These are phyloP conservation scores for Celastrina argiolus DNA, from an alignment of 2,888 invertebrate genomes.

Conservation along the genomic window DNA sequence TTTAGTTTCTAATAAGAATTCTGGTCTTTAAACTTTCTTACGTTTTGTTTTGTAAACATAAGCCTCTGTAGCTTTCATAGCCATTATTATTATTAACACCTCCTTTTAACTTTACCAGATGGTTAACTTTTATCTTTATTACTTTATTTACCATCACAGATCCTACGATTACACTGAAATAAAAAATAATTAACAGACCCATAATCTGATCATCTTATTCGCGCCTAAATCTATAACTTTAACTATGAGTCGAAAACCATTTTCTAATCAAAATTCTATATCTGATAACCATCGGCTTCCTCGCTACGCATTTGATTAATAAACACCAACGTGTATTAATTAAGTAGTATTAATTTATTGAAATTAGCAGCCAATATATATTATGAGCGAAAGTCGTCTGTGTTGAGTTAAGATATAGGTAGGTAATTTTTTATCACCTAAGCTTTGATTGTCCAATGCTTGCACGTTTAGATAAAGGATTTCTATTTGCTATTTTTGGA, in stretches of 20 bases:
- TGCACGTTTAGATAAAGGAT: neutral
- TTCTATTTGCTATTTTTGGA: neutral
- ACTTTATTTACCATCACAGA: neutral
- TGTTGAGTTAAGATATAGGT: neutral
- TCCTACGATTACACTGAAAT: neutral
- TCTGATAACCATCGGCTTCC: slow-evolving; percentile 9
- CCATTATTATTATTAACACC: neutral
- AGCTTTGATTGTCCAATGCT: neutral
- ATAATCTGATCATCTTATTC: neutral
- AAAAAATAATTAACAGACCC: neutral
- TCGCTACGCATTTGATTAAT: slow-evolving; percentile 10
- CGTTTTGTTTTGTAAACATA: neutral
- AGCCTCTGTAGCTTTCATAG: neutral
- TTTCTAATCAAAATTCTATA: slow-evolving; percentile 4
- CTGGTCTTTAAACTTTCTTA: neutral
- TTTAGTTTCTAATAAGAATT: neutral
- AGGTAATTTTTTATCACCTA: neutral
- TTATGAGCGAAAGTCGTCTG: neutral
- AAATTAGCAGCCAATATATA: slow-evolving; percentile 5
- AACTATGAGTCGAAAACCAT: neutral
- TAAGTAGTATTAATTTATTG: neutral
- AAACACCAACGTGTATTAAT: neutral
- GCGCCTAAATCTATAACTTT: neutral
- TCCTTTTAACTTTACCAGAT: neutral
- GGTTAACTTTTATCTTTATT: neutral